phyloP scores from a whole-genome alignment of 2,888 invertebrate species.

The Erebia epiphron region DNA sequence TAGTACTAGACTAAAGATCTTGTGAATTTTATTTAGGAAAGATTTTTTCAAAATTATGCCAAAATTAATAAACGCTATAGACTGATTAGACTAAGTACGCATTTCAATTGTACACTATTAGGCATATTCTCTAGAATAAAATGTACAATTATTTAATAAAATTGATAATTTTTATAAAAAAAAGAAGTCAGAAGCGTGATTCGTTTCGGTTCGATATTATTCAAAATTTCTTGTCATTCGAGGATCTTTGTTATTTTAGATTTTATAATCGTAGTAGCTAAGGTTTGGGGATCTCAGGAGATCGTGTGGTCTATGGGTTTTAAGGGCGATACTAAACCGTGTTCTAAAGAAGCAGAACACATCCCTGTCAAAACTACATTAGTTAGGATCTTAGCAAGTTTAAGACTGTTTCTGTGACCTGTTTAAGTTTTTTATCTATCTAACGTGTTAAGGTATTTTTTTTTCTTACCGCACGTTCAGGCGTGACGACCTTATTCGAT shows the following conservation, averaged over 20 bases:
- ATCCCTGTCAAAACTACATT: constrained; percentile 80
- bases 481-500: constrained; percentile 67
- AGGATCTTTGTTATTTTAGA: constrained; percentile 65
- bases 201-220: constrained; percentile 62
- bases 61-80: constrained; percentile 83
- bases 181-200: constrained; percentile 67
- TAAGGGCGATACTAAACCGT: constrained; percentile 70
- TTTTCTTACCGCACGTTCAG: constrained; percentile 54
- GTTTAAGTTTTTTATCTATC: constrained; percentile 80
- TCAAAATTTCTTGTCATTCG: constrained; percentile 72
- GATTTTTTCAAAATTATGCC: constrained; percentile 66
- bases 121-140: constrained; percentile 80
- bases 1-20: constrained; percentile 49
- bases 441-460: constrained; percentile 69
- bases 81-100: constrained; percentile 82
- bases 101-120: constrained; percentile 81
- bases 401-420: constrained; percentile 84
- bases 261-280: constrained; percentile 60
- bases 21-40: constrained; percentile 65
- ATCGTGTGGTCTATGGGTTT: constrained; percentile 55
- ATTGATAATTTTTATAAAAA: constrained; percentile 67
- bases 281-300: constrained; percentile 73
- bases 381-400: constrained; percentile 81
- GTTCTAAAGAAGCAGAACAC: constrained; percentile 80
- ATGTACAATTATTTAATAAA: constrained; percentile 78